Conservation (phyloP, 2,797 vertebrate species). For the Microcaecilia unicolor region DNA sequence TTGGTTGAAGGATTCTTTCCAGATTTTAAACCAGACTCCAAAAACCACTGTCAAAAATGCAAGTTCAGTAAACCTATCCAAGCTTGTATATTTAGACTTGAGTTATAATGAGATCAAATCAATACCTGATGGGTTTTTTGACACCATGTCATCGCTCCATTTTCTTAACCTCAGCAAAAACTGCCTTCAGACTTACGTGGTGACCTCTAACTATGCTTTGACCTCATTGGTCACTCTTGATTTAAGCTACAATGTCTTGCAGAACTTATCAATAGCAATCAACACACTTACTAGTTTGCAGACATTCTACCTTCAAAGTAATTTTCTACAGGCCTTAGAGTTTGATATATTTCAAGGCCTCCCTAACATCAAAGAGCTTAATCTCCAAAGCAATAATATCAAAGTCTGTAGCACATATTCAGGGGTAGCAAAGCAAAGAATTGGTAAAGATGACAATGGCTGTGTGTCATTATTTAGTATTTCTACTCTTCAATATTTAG, state of each 20-base stretch:
- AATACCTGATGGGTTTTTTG: constrained; percentile 63
- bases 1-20: constrained; percentile 21
- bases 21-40: constrained; percentile 14
- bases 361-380: constrained; percentile 56
- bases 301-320: constrained; percentile 69
- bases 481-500: constrained; percentile 55
- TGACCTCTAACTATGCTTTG: constrained; percentile 32
- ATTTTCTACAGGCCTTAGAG: constrained; percentile 54
- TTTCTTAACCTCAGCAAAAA: constrained; percentile 84
- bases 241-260: constrained; percentile 71
- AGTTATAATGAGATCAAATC: constrained; percentile 81
- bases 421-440: constrained; percentile 13
- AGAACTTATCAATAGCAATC: constrained; percentile 52
- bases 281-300: constrained; percentile 44
- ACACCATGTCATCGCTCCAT: constrained; percentile 57
- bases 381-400: constrained; percentile 73
- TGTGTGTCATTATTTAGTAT: constrained; percentile 66
- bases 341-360: constrained; percentile 60
- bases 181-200: constrained; percentile 63
- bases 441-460: constrained; percentile 2
- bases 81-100: constrained; percentile 73
- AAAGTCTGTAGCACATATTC: constrained; percentile 52
- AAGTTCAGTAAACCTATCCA: constrained; percentile 27
- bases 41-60: constrained; percentile 11
- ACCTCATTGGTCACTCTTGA: constrained; percentile 59